Base-by-base conservation (phyloP, 1,140 invertebrate genomes). In the Zaprionus camerounensis region DNA sequence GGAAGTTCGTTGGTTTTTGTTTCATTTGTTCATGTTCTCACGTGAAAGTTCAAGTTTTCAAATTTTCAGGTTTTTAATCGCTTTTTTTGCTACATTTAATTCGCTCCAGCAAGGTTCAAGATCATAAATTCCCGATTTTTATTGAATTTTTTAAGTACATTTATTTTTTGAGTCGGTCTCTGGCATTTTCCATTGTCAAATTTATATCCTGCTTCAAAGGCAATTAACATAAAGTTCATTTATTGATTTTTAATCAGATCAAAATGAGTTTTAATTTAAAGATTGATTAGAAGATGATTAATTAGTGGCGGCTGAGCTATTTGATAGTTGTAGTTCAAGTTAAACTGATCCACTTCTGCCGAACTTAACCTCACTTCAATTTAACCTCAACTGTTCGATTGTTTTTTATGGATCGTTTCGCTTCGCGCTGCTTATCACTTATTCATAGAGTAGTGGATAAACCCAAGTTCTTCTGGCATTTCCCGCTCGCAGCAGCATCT, bases 391-490 rank as follows among this genome's bases (percentile, higher is more conserved):
- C 38, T 41, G 15, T 49, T 49, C 17, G 17, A 3, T 49, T 49
- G 2, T 49, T 49, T 22, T 24, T 51, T 24, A 24, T 51, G 20
- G 17, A 51, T 51, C 12, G 9, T 24, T 51, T 51, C 6, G n/a
- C 24, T 0, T n/a, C 24, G 17, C 11, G 46, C 3, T 51, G 20
- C 46, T 24, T 24, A 51, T 51, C 46, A 51, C 11, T 51, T 51
- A 51, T 51, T 51, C 46, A 51, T 51, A 12, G 11, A 51, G 12
- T 51, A 22, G 46, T 12, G 20, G 20, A 51, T 22, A 56, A 56
- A 56, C 53, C 26, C 24, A 56, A 31, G 53, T 56, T 57, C 46
- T 51, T 51, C 46, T 51, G 64, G 34, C 36, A 66, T 66, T 66
- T 63, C 59, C 34, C 59, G 36, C 56, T 41, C 17, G 11, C 24